Conservation (phyloP, 1,140 invertebrate species). For the Metaphire vulgaris region DNA sequence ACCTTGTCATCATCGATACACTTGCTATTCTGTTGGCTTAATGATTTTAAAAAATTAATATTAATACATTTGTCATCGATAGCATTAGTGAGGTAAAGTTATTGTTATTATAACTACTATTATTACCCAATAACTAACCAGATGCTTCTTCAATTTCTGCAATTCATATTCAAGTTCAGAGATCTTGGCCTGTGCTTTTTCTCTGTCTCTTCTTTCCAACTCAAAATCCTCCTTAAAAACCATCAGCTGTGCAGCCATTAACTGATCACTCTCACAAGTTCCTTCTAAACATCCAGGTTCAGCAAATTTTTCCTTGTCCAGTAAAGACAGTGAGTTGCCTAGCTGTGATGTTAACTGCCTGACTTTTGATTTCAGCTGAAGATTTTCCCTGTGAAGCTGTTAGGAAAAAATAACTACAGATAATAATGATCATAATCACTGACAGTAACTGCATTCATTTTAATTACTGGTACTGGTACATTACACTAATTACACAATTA, state of each 20-base stretch:
- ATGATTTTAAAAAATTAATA: no score
- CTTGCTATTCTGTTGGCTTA: no score
- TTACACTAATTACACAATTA: no score
- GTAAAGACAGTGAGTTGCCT: background rate
- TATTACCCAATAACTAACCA: no score
- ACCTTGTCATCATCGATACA: no score
- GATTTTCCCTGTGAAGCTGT: conserved; percentile 9
- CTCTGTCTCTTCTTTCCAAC: conserved; percentile 3
- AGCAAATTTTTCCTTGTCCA: background rate
- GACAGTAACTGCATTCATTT: no score
- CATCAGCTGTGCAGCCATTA: conserved; percentile 8
- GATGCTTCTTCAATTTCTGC: background rate
- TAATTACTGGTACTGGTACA: no score
- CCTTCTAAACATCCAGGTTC: background rate
- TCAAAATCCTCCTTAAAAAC: conserved; percentile 13
- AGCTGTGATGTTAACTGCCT: background rate
- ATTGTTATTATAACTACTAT: no score
- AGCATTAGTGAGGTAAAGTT: no score
- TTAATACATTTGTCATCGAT: no score
- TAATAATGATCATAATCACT: no score
- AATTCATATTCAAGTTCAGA: conserved; percentile 3
- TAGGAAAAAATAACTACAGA: no score
- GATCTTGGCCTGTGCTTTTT: conserved; percentile 8
- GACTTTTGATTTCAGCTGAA: background rate
- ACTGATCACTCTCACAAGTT: background rate